These are phyloP conservation scores for Uromys caudimaculatus DNA, from an alignment of 2,797 vertebrate genomes.

Conservation along the genomic window DNA sequence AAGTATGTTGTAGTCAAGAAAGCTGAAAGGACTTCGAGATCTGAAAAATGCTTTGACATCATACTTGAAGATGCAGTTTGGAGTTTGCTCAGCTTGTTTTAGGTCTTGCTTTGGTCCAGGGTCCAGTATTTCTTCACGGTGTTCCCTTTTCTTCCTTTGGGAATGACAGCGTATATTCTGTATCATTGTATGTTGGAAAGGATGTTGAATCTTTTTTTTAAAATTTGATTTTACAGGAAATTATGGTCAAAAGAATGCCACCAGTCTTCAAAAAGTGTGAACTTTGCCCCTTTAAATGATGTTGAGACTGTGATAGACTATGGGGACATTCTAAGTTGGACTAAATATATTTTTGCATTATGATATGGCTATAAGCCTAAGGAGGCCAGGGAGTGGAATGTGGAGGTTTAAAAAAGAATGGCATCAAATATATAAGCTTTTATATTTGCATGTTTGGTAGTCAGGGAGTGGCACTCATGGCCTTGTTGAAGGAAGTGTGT, in stretches of 20 bases:
- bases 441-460: not conserved
- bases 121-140: not conserved
- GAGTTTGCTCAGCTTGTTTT: not conserved
- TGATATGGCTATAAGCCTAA: not conserved
- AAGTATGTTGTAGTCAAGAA: not conserved
- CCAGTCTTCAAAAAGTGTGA: not conserved
- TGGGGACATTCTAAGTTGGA: too few species aligned
- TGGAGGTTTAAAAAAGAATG: not conserved
- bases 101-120: not conserved
- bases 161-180: not conserved
- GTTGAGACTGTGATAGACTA: not conserved
- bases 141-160: not conserved
- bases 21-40: not conserved
- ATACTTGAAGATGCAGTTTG: not conserved
- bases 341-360: not conserved
- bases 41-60: not conserved
- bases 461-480: not conserved
- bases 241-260: not conserved
- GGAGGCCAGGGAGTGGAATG: not conserved
- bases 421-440: not conserved
- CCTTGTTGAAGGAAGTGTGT: not conserved
- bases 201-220: too few species aligned
- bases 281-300: not conserved
- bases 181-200: not conserved
- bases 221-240: not conserved